A percentile compares a stretch with the other conserved stretches of the same genome.
These are phyloP conservation scores for Marisa cornuarietis DNA, from an alignment of 1,140 invertebrate genomes.

Conservation along the genomic window DNA sequence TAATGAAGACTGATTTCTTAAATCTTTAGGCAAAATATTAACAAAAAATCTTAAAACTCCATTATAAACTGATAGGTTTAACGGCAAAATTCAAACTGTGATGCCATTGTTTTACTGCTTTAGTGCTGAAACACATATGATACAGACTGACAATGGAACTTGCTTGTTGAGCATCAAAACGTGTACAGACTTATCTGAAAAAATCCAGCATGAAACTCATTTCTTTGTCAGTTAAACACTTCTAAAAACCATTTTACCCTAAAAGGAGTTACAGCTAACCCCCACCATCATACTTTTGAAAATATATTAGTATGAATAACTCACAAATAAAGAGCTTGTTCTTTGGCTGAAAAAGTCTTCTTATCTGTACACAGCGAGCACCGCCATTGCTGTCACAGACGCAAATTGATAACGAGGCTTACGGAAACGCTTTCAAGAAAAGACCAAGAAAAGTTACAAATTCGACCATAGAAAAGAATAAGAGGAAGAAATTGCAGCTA, in stretches of 20 bases:
- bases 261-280: not conserved
- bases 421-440: not conserved
- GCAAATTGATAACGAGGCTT: constrained; percentile 20
- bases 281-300: not conserved
- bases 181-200: constrained; percentile 14
- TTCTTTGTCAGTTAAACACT: not conserved
- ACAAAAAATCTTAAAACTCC: not conserved
- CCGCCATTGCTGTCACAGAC: constrained; percentile 28
- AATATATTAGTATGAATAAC: too few species aligned
- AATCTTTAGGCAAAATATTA: not conserved
- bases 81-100: not conserved
- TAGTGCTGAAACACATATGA: not conserved
- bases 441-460: not conserved
- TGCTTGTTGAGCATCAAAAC: not conserved
- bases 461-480: too few species aligned
- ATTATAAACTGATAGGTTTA: not conserved
- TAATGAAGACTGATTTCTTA: not conserved
- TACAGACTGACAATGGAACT: not conserved
- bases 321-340: not conserved
- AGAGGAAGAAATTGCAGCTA: too few species aligned
- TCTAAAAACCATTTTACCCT: not conserved
- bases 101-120: not conserved
- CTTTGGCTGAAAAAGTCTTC: not conserved
- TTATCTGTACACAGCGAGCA: not conserved
- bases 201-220: not conserved